Evolutionary conservation across 2,888 invertebrate species (phyloP), one percentile per base, ranked within the genome.

Genomic region (Hesperia comma): DNA sequence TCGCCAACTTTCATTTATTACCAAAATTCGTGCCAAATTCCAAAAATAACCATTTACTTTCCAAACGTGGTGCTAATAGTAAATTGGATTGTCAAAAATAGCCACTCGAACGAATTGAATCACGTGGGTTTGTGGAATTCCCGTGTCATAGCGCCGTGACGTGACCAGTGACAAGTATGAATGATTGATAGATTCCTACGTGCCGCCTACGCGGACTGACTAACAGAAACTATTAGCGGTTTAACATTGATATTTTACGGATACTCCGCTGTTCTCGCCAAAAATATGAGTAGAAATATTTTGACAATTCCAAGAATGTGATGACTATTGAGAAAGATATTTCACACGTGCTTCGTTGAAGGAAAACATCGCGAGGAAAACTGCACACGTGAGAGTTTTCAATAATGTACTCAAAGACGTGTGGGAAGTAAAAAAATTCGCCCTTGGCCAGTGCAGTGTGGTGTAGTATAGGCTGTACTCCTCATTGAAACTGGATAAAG

Each of bases 181-280:
- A 10, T 49, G 51, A 61, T 41, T 61, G 61, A 61, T 61, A 26
- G 61, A 54, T 61, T 61, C 61, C 61, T 54, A 61, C 61, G 61
- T 53, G 15, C 41, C 40, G 53, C 61, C 61, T 54, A 61, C 61
- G 61, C 61, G 14, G 6, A 14, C 6, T 61, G 53, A 61, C 53
- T 61, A 61, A 61, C 40, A 10, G 49, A 19, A 49, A 19, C 49
- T 49, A 49, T 49, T 49, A 49, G 49, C 49, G 4, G 19, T 19
- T 49, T 12, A 19, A 49, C 6, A 49, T 19, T 19, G 49, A 4
- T 49, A 49, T 46, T 43, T 43, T 19, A 49, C 49, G 49, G 10
- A 3, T 49, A 17, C 1, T 1, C 19, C 14, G 17, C 17, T n/a
- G n/a, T 49, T 49, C 12, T 49, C 19, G 43, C 49, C 19, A 49